phyloP scores from a whole-genome alignment of 1,140 invertebrate genomes.

The Drosophila kohkoa region DNA sequence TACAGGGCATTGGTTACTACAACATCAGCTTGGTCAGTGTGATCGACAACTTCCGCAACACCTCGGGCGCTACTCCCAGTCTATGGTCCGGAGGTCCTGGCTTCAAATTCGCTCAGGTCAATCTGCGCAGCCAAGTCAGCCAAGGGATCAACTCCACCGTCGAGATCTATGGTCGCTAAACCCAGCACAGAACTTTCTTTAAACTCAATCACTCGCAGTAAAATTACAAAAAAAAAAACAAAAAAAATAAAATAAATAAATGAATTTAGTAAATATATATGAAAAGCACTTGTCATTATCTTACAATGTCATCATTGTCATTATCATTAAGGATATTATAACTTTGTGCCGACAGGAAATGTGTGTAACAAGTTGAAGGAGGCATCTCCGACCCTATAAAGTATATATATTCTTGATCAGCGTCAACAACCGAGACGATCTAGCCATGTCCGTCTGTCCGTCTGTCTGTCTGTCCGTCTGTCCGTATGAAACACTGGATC shows the following conservation, averaged over 20 bases:
- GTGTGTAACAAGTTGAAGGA: too few species aligned
- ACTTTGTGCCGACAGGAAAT: too few species aligned
- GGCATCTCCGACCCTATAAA: too few species aligned
- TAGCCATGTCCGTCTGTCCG: too few species aligned
- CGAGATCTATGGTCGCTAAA: constrained; percentile 69
- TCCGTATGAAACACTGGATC: too few species aligned
- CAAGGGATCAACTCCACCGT: constrained; percentile 72
- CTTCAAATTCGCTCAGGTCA: constrained; percentile 50
- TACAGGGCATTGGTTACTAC: constrained; percentile 55
- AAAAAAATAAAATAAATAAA: constrained; percentile 18
- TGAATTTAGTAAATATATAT: not conserved
- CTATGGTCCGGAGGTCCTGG: constrained; percentile 66
- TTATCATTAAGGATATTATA: too few species aligned
- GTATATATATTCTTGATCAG: too few species aligned
- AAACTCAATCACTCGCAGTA: constrained; percentile 7
- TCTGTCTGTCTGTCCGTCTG: too few species aligned
- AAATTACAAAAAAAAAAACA: constrained; percentile 4
- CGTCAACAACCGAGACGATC: too few species aligned
- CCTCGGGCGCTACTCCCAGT: constrained; percentile 56
- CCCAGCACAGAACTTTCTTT: not conserved
- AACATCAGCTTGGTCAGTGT: constrained; percentile 61
- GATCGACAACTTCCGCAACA: constrained; percentile 77
- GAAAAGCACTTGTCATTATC: constrained; percentile 1
- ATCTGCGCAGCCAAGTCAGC: constrained; percentile 56
- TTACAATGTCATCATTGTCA: too few species aligned